Conservation (phyloP, 2,113 vertebrate species). For the Anas platyrhynchos region DNA sequence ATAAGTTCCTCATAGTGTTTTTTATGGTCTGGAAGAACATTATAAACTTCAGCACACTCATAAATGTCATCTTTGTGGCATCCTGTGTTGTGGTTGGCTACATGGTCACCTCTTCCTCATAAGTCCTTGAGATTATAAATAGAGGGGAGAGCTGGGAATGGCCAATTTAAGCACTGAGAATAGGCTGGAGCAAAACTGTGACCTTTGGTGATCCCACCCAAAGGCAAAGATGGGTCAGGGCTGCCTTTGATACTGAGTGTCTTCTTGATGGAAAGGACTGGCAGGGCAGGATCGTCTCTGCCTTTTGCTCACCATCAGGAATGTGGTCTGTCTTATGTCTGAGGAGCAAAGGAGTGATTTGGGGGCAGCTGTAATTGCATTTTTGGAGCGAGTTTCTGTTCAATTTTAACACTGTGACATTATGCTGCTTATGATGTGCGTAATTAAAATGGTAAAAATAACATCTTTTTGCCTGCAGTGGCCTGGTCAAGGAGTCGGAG, state of each 20-base stretch:
- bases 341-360: neutral
- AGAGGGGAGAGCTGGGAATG: neutral
- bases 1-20: neutral
- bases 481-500: neutral
- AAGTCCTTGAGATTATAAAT: neutral
- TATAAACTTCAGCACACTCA: neutral
- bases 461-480: neutral
- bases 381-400: slow-evolving; percentile 34
- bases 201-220: neutral
- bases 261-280: neutral
- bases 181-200: neutral
- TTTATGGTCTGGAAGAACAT: neutral
- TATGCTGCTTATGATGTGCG: neutral
- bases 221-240: neutral
- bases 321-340: neutral
- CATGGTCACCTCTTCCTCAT: neutral
- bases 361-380: slow-evolving; percentile 24
- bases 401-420: neutral
- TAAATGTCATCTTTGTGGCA: neutral
- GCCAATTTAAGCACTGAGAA: neutral
- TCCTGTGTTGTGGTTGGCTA: neutral
- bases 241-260: neutral
- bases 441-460: slow-evolving; percentile 30
- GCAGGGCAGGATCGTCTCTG: neutral
- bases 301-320: neutral